Percentiles rank a stretch among this genome's conserved stretches.
These are phyloP conservation scores for Calosoma granatense DNA, from an alignment of 1,140 invertebrate species.

Conservation along the genomic window DNA sequence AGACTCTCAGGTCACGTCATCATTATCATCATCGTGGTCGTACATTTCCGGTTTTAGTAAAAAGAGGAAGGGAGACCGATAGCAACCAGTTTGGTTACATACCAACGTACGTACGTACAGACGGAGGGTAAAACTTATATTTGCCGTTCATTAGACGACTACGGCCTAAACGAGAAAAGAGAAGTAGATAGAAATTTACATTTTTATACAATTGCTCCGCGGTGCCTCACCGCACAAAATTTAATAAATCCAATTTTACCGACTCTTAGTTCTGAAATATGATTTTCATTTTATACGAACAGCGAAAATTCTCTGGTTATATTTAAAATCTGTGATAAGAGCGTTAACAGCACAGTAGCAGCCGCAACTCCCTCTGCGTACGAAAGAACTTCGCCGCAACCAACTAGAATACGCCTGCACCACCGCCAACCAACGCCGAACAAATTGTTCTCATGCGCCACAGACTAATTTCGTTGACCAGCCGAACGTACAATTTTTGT, in stretches of 20 bases:
- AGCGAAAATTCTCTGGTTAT: constrained; percentile 2
- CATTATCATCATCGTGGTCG: neutral
- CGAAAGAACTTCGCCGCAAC: too few relatives aligned
- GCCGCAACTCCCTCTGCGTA: too few relatives aligned
- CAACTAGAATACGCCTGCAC: too few relatives aligned
- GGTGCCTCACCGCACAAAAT: neutral
- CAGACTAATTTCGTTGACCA: too few relatives aligned
- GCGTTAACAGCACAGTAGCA: too few relatives aligned
- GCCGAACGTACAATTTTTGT: too few relatives aligned
- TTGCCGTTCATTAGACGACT: neutral
- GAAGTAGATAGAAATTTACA: constrained; percentile 3
- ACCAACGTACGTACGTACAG: too few relatives aligned
- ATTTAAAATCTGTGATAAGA: constrained; percentile 1
- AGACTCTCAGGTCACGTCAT: neutral
- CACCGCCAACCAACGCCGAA: too few relatives aligned
- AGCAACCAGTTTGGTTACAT: too few relatives aligned
- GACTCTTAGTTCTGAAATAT: constrained; percentile 6
- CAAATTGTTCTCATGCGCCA: too few relatives aligned
- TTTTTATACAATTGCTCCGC: constrained; percentile 4
- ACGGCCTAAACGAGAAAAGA: neutral
- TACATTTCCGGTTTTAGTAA: too few relatives aligned
- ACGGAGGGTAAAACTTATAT: constrained; percentile 2
- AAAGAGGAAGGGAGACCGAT: too few relatives aligned
- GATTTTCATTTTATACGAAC: constrained; percentile 3
- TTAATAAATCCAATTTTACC: constrained; percentile 8